A percentile compares a stretch with the other conserved stretches of the same genome.
These are phyloP conservation scores for Gadus chalcogrammus DNA, from an alignment of 2,113 vertebrate genomes.

Conservation along the genomic window DNA sequence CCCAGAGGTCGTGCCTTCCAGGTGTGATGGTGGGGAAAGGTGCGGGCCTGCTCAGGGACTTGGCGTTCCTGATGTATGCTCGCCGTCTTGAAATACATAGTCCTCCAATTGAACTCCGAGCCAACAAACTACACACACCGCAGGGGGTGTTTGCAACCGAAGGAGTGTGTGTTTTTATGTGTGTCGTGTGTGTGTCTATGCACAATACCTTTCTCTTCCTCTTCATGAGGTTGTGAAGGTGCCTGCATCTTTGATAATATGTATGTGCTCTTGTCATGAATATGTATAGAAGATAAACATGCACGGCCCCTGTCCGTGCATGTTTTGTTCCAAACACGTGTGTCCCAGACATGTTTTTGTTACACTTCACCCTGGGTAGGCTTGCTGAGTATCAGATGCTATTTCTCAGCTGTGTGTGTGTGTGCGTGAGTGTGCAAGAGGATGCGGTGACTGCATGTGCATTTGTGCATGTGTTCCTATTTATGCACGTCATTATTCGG, in stretches of 20 bases:
- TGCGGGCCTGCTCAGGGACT: conserved; percentile 30
- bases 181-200: no score
- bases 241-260: neutral
- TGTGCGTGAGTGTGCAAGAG: conserved; percentile 26
- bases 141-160: neutral
- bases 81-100: conserved; percentile 31
- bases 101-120: conserved; percentile 42
- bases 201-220: neutral
- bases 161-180: neutral
- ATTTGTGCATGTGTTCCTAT: no score
- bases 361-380: neutral
- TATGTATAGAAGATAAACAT: neutral
- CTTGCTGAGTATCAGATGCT: no score
- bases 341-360: no score
- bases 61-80: conserved; percentile 34
- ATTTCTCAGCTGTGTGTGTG: neutral
- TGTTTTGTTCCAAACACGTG: neutral
- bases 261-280: conserved; percentile 12
- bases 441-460: no score
- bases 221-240: neutral
- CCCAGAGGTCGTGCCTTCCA: conserved; percentile 21
- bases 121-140: conserved; percentile 15
- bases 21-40: conserved; percentile 25
- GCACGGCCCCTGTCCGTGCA: neutral
- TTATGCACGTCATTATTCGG: no score